phyloP scores from a whole-genome alignment of 2,888 invertebrate genomes.

The Leucophenga maculata region DNA sequence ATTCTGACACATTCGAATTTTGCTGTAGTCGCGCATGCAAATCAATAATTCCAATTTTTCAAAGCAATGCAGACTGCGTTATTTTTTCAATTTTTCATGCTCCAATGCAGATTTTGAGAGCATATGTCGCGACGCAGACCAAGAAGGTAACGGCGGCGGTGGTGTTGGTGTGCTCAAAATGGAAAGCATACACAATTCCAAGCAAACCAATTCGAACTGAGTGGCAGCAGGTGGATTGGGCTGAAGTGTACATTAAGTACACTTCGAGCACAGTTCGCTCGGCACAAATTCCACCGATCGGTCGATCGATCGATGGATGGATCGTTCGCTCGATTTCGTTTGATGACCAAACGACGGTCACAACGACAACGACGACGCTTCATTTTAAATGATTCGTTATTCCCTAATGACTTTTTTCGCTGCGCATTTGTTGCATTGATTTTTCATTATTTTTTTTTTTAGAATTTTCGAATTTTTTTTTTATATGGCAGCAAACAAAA shows the following conservation, averaged over 20 bases:
- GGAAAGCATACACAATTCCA: neutral
- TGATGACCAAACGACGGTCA: conserved; percentile 48
- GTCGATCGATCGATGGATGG: neutral
- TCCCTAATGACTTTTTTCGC: conserved; percentile 64
- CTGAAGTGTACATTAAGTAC: neutral
- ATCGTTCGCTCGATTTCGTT: conserved; percentile 59
- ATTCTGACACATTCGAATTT: too few species aligned
- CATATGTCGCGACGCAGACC: conserved; percentile 39
- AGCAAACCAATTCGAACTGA: too few species aligned
- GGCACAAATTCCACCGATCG: neutral
- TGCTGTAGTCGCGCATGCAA: conserved; percentile 21
- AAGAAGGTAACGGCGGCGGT: neutral
- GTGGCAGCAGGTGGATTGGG: neutral
- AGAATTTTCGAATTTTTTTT: neutral
- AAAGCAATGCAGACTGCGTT: conserved; percentile 7
- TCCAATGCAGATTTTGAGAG: conserved; percentile 56
- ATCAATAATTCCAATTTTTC: conserved; percentile 48
- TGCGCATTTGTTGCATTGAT: conserved; percentile 64
- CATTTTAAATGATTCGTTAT: conserved; percentile 69
- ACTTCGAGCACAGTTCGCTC: neutral
- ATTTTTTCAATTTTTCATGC: conserved; percentile 56
- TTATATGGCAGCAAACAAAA: neutral
- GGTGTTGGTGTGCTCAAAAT: neutral
- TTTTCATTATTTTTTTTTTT: conserved; percentile 53
- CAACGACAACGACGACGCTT: conserved; percentile 45